Evolutionary conservation across 1,140 invertebrate species (phyloP).

Genomic region (Drosophila funebris): DNA sequence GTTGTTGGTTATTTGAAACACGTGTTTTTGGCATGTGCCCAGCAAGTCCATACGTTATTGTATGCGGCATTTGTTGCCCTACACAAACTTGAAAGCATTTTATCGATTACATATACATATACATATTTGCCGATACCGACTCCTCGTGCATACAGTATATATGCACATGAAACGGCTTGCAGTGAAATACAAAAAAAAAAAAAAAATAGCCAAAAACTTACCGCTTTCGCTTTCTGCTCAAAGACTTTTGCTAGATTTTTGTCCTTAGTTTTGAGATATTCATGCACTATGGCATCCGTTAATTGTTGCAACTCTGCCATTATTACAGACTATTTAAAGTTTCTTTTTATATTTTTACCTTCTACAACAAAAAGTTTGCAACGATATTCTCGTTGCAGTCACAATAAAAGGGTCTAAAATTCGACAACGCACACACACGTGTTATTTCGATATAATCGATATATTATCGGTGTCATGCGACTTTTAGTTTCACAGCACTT

Average conservation of each 20-base stretch:
- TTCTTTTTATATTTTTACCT: constrained; percentile 6
- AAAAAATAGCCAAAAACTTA: constrained; percentile 83
- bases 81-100: not conserved
- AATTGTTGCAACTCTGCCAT: constrained; percentile 58
- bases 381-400: constrained; percentile 28
- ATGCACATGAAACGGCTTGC: not conserved
- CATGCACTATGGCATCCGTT: constrained; percentile 84
- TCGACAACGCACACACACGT: constrained; percentile 51
- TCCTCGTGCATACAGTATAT: not conserved
- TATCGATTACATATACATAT: not conserved
- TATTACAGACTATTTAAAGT: constrained; percentile 16
- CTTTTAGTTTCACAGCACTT: constrained; percentile 6
- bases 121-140: not conserved
- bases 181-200: not conserved
- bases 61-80: not conserved
- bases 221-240: constrained; percentile 86
- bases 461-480: not conserved
- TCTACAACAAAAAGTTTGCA: constrained; percentile 27
- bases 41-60: not conserved
- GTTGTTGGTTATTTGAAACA: constrained; percentile 61
- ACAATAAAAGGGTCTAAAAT: constrained; percentile 47
- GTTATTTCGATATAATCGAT: constrained; percentile 44
- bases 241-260: constrained; percentile 85
- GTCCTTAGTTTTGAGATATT: constrained; percentile 86
- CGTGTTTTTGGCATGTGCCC: constrained; percentile 44